Conservation (phyloP, 2,113 vertebrate species). For the Leuciscus idus region DNA sequence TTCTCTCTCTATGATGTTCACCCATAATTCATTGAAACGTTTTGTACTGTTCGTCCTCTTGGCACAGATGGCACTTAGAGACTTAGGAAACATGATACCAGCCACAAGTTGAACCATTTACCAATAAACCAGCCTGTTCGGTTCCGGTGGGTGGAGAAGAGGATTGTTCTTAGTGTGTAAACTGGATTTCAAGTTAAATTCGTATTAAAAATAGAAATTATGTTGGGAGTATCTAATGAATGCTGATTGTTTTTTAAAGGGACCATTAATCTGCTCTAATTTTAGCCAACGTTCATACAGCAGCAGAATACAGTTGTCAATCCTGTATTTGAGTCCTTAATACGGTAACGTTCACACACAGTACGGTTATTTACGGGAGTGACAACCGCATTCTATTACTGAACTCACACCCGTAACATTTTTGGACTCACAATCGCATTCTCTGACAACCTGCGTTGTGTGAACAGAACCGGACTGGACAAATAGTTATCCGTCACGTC, state of each 20-base stretch:
- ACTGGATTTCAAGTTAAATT: neutral
- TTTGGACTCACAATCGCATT: too few relatives aligned
- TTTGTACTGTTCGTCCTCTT: constrained; percentile 59
- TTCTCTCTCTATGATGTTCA: constrained; percentile 19
- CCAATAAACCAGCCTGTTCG: neutral
- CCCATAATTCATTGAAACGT: constrained; percentile 60
- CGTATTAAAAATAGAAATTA: neutral
- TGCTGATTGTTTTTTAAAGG: neutral
- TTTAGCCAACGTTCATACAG: too few relatives aligned
- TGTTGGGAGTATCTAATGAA: neutral
- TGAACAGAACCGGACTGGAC: too few relatives aligned
- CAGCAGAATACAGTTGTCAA: too few relatives aligned
- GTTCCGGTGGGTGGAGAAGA: neutral
- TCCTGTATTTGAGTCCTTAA: too few relatives aligned
- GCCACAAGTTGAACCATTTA: constrained; percentile 30
- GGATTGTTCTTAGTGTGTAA: neutral
- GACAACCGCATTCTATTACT: too few relatives aligned
- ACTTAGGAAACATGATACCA: constrained; percentile 46
- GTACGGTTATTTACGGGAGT: too few relatives aligned
- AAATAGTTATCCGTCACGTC: too few relatives aligned
- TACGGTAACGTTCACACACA: too few relatives aligned
- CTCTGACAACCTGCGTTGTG: too few relatives aligned
- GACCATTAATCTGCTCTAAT: neutral
- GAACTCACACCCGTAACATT: too few relatives aligned
- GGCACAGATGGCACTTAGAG: constrained; percentile 61